Base-by-base conservation (phyloP, 2,113 vertebrate genomes). In the Pomatostomus ruficeps region DNA sequence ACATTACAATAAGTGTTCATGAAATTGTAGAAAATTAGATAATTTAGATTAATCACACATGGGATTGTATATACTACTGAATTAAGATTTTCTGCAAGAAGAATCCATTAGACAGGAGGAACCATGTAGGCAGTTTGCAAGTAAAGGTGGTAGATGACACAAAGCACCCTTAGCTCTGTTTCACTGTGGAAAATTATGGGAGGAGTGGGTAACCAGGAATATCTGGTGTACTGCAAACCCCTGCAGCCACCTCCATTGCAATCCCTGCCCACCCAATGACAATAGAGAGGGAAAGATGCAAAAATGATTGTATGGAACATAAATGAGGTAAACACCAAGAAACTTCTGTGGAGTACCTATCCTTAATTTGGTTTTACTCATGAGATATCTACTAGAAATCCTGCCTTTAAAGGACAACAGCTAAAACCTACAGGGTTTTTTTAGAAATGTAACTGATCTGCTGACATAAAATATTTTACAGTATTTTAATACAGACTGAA, bases 401-500 rank as follows among this genome's bases (percentile, higher is more conserved):
- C 61, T 84, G n/a, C 21, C 45, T 87, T 79, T 43, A 95, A 71
- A 82, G 21, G 10, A 28, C 48, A 65, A 67, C 11, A 86, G 63
- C 29, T 38, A 49, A 84, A 75, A 7, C 1, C 10, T 38, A 59
- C 22, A 14, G 48, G n/a, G 12, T 52, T 55, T 16, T 90, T 36
- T 36, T 5, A 54, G 36, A 89, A 95, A 57, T 70, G 29, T 65
- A 92, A 62, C 6, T 70, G 38, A 25, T 55, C 10, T 91, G 57
- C 65, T 92, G 92, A 63, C 11, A 7, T 58, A 86, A 75, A 93
- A 36, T 68, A 87, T 61, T 85, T 85, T 43, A 70, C 35, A 36
- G 38, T 66, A 70, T 70, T 96, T 95, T 80, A 83, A 67, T 78
- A 78, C 58, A 91, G 68, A 80, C 18, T 54, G 14, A 92, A 87